Evolutionary conservation across 2,113 vertebrate species (phyloP), one percentile per base, ranked within the genome.

Genomic region (Amazona vittata): DNA sequence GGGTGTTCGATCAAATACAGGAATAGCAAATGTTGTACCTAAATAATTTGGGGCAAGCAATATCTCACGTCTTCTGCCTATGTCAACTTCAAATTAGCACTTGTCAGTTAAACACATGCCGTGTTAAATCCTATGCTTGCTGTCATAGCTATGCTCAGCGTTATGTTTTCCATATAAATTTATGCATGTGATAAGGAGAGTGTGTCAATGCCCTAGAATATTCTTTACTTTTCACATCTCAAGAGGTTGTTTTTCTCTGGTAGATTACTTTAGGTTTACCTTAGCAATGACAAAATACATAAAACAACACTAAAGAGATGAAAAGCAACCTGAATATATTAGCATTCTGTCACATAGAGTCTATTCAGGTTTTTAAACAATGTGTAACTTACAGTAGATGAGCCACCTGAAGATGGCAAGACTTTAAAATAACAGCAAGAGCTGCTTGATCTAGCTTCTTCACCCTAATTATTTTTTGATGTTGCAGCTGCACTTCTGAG

Each of bases 1-100:
- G 84, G n/a, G 69, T 18, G 15, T 35, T 94, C 97, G 97, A 89
- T 96, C 94, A 93, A 96, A 97, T 86, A 81, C 64, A 78, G 65
- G 92, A 97, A 94, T 76, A 94, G 93, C 57, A 97, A 97, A 93
- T 87, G 76, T 95, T 96, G 46, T 90, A 96, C 79, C 91, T 96
- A 89, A 97, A 96, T 95, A 95, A 96, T 97, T 86, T 86, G 93
- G 95, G 44, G 90, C 74, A 97, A 97, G 92, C n/a, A 94, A 73
- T 49, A 29, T 89, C 89, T 96, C 21, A 7, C 55, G 65, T 96
- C 82, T 96, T 95, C 93, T 97, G 55, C 55, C 62, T 46, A 0
- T 62, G 81, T 92, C 89, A 94, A n/a, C 83, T 93, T 96, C 25
- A 28, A 96, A 91, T 64, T 26, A 93, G 26, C 20, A 21, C 26